phyloP scores from a whole-genome alignment of 1,140 invertebrate species.

The Drosophila busckii region DNA sequence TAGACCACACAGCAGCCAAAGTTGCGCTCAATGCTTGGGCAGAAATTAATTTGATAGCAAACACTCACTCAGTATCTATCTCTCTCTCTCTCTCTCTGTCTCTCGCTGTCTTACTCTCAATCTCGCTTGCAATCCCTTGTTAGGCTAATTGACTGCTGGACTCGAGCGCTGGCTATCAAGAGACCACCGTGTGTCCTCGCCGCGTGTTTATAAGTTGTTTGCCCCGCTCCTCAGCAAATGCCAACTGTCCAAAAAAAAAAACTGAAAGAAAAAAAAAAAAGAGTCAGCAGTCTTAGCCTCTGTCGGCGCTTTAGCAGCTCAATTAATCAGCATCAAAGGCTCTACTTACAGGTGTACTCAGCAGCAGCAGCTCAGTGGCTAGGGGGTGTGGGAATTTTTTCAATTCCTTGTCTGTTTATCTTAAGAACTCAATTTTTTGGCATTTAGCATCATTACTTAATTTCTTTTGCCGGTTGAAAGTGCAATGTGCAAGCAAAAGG shows the following conservation, averaged over 20 bases:
- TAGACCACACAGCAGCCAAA: slow-evolving; percentile 64
- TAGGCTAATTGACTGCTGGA: slow-evolving; percentile 69
- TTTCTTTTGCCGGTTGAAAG: too few species aligned
- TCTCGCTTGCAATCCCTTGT: slow-evolving; percentile 57
- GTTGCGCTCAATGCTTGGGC: slow-evolving; percentile 34
- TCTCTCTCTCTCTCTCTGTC: neutral
- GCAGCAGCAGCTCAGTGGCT: slow-evolving; percentile 35
- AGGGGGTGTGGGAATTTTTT: slow-evolving; percentile 36
- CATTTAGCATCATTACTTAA: slow-evolving; percentile 11
- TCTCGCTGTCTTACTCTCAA: neutral
- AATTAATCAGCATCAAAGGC: slow-evolving; percentile 65
- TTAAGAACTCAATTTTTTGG: neutral
- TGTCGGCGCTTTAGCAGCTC: slow-evolving; percentile 53
- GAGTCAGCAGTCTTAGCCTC: too few species aligned
- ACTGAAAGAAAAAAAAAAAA: slow-evolving; percentile 17
- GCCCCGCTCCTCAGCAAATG: slow-evolving; percentile 36
- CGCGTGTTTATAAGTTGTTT: slow-evolving; percentile 41
- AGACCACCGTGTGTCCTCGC: slow-evolving; percentile 64
- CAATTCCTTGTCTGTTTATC: neutral
- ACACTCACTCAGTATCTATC: slow-evolving; percentile 14
- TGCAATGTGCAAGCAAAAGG: too few species aligned
- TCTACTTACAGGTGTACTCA: slow-evolving; percentile 12
- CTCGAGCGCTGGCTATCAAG: slow-evolving; percentile 10
- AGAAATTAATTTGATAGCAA: slow-evolving; percentile 57
- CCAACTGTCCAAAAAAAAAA: neutral